These are phyloP conservation scores for Oxycera nigricornis DNA, from an alignment of 2,888 invertebrate genomes.

Conservation along the genomic window DNA sequence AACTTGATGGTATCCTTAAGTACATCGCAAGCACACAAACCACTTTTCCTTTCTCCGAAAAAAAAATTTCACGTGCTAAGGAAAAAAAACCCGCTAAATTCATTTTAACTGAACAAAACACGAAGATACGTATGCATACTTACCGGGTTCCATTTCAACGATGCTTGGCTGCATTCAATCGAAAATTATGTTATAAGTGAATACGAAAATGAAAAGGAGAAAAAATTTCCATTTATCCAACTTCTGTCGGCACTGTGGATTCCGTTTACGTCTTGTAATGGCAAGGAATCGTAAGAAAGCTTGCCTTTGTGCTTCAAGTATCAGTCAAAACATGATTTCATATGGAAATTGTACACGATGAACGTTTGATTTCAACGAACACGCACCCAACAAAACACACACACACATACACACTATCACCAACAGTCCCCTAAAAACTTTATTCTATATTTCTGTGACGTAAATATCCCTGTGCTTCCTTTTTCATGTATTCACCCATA, in stretches of 20 bases:
- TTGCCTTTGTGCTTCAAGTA: slow-evolving; percentile 7
- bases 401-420: background rate
- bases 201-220: slow-evolving; percentile 19
- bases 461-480: background rate
- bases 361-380: background rate
- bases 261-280: slow-evolving; percentile 5
- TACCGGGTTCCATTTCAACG: background rate
- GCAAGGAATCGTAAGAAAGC: background rate
- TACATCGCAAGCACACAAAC: background rate
- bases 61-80: background rate
- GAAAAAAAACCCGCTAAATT: too few relatives aligned
- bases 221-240: slow-evolving; percentile 25
- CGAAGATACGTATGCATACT: background rate
- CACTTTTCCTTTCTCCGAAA: slow-evolving; percentile 1
- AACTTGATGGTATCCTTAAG: background rate
- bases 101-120: background rate
- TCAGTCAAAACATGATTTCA: slow-evolving; percentile 32
- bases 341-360: slow-evolving; percentile 40
- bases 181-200: slow-evolving; percentile 41
- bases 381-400: background rate
- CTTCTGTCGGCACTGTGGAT: slow-evolving; percentile 22
- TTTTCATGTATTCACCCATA: background rate
- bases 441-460: background rate
- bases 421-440: background rate
- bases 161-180: slow-evolving; percentile 38